Conservation (phyloP, 2,888 invertebrate genomes). For the Cotesia congregata region DNA sequence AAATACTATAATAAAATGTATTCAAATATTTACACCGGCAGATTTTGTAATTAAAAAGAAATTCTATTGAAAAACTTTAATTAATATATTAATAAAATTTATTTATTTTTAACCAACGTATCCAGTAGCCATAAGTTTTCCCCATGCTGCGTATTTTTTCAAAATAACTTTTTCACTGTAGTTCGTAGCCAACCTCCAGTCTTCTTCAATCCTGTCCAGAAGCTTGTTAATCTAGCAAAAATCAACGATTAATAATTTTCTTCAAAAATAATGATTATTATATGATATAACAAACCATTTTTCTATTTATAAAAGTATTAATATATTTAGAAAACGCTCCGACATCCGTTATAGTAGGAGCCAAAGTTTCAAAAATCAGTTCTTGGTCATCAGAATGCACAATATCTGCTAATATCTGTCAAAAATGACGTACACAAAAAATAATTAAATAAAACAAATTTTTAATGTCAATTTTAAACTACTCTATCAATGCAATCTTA, state of each 20-base stretch:
- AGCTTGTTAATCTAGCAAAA: background rate
- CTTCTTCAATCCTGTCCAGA: background rate
- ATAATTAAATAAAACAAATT: background rate
- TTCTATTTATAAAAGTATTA: background rate
- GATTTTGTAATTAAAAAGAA: too few relatives aligned
- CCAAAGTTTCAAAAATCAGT: conserved; percentile 16
- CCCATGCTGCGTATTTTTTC: background rate
- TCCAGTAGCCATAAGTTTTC: background rate
- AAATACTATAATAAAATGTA: too few relatives aligned
- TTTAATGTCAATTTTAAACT: background rate
- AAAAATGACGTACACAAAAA: background rate
- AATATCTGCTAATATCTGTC: conserved; percentile 16
- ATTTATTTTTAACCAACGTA: background rate
- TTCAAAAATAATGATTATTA: too few relatives aligned
- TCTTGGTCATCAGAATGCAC: conserved; percentile 15
- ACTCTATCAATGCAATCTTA: background rate
- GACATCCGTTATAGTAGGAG: conserved; percentile 6
- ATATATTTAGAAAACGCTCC: conserved; percentile 2
- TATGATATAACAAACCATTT: conserved; percentile 8
- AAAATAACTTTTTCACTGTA: background rate
- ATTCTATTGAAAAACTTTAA: too few relatives aligned
- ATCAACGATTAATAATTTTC: background rate
- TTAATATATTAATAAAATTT: background rate
- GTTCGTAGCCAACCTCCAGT: background rate
- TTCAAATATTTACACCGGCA: background rate